Base-by-base conservation (phyloP, 2,888 invertebrate species). In the Allolobophora icterica region DNA sequence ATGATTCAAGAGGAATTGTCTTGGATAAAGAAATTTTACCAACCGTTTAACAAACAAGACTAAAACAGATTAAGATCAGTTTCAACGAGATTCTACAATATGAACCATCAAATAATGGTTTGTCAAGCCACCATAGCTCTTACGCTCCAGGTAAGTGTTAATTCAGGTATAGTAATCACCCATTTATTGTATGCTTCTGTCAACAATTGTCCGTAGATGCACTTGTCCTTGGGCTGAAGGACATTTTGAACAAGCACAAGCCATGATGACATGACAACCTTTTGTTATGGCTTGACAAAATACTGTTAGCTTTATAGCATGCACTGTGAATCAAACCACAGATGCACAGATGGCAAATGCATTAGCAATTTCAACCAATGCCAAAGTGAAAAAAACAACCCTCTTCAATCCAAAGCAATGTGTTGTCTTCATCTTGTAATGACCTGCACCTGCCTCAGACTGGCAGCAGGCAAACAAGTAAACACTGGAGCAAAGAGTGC, bases 321-420 rank as follows among this genome's bases (percentile, higher is more conserved):
- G 71, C n/a, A n/a, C n/a, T n/a, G n/a, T 71, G 71, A 71, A n/a
- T 71, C 30, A 71, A 71, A 71, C 71, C n/a, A 71, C 71, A 71
- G 71, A 71, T 71, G 52, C 24, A 1, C 4, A 52, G 3, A 52
- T 52, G 24, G 52, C 5, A 71, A 71, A 71, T 71, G 71, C 71
- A 71, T 71, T n/a, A 71, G n/a, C 30, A 71, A 71, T 71, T 11
- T n/a, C 30, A 30, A 1, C 30, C 71, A n/a, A 71, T 8, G 71
- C n/a, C 8, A 71, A 71, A 71, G 8, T 71, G n/a, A n/a, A 45
- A 52, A 17, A 52, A 24, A 52, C 4, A 1, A 30, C 1, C 71
- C n/a, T n/a, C n/a, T 71, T 71, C 0, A 5, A n/a, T 71, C n/a
- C n/a, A 8, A n/a, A n/a, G 30, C 71, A n/a, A 71, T 6, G 71